Conservation (phyloP, 2,113 vertebrate species). For the Tiliqua scincoides region DNA sequence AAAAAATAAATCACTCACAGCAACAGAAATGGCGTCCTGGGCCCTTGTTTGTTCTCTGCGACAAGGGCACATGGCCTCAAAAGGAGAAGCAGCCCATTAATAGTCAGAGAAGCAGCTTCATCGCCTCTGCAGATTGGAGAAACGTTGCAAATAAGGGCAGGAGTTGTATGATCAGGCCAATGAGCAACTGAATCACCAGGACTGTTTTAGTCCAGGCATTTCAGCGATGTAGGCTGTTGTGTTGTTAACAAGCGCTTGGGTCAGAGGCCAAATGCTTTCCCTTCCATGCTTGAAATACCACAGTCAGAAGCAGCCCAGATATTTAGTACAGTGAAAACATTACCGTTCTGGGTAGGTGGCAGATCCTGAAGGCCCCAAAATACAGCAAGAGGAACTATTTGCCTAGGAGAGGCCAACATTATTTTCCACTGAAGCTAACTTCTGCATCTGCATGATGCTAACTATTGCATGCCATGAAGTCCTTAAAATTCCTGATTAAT, state of each 20-base stretch:
- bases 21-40: neutral
- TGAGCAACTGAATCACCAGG: conserved; percentile 47
- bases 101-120: neutral
- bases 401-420: neutral
- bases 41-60: accelerated
- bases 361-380: neutral
- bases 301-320: conserved; percentile 42
- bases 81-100: conserved; percentile 39
- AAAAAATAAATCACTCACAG: conserved; percentile 1
- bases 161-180: conserved; percentile 45
- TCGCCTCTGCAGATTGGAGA: neutral
- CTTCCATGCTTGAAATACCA: conserved; percentile 35
- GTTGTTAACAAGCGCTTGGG: conserved; percentile 52
- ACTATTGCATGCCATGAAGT: neutral
- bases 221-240: conserved; percentile 32
- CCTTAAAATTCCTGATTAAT: neutral
- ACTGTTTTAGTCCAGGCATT: conserved; percentile 56
- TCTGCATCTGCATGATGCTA: neutral
- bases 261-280: conserved; percentile 62
- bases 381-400: neutral
- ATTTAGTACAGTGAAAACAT: conserved; percentile 45
- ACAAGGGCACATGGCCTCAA: neutral
- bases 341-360: neutral
- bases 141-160: conserved; percentile 33
- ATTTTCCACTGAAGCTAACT: neutral